These are phyloP conservation scores for Penaeus indicus DNA, from an alignment of 1,140 invertebrate genomes.

Conservation along the genomic window DNA sequence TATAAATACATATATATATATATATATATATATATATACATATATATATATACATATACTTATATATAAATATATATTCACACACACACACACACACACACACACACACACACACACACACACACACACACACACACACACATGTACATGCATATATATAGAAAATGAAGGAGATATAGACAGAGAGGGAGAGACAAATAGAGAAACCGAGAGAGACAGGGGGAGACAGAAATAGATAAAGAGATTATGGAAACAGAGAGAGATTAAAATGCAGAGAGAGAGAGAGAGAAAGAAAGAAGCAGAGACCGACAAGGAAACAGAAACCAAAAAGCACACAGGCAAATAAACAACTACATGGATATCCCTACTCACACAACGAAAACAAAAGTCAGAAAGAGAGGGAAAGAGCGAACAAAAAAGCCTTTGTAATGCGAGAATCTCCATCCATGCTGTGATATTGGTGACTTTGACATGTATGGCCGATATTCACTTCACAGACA, in stretches of 20 bases:
- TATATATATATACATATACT: background rate
- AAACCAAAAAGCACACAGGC: background rate
- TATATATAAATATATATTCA: constrained; percentile 1
- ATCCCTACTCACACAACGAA: background rate
- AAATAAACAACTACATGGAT: background rate
- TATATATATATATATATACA: background rate
- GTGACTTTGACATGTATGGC: no score
- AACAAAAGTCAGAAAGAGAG: background rate
- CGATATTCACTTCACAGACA: no score
- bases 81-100: background rate
- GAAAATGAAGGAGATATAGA: background rate
- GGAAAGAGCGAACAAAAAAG: background rate
- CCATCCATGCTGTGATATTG: no score
- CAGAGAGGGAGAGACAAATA: constrained; percentile 31
- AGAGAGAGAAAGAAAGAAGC: no score
- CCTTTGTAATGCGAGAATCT: background rate
- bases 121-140: background rate
- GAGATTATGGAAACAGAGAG: background rate
- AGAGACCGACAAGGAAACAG: constrained; percentile 24
- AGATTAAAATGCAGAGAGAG: no score
- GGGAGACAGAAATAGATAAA: background rate
- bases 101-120: background rate
- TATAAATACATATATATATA: constrained; percentile 9
- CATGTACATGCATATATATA: background rate
- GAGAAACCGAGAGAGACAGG: constrained; percentile 20